Evolutionary conservation across 2,113 vertebrate species (phyloP).

Genomic region (Orycteropus afer): DNA sequence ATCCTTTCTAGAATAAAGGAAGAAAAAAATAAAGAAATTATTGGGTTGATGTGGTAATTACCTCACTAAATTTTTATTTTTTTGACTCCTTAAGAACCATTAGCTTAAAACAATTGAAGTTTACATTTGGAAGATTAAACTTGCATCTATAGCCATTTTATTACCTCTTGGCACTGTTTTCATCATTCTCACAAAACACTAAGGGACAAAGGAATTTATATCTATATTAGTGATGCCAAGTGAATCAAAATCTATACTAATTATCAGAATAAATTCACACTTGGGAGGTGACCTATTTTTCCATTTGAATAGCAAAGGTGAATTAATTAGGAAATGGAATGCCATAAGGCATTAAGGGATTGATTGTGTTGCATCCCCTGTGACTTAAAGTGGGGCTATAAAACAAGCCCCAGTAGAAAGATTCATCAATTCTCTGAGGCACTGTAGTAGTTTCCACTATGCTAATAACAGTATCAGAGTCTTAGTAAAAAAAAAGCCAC

Average conservation of each 20-base stretch:
- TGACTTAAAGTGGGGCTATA: accelerated
- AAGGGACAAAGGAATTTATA: background rate
- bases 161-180: background rate
- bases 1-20: background rate
- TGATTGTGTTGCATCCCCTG: accelerated
- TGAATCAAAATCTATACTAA: background rate
- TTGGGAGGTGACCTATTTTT: background rate
- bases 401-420: background rate
- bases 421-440: background rate
- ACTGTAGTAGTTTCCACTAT: accelerated
- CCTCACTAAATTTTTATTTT: background rate
- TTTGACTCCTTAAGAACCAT: background rate
- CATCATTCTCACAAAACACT: background rate
- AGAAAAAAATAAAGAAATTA: background rate
- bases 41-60: background rate
- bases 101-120: background rate
- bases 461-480: accelerated
- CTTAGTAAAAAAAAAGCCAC: background rate
- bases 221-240: background rate
- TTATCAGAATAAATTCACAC: background rate
- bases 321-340: accelerated
- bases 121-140: background rate
- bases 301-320: background rate
- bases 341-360: accelerated
- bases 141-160: background rate